Base-by-base conservation (phyloP, 2,113 vertebrate species). In the Dinomys branickii region DNA sequence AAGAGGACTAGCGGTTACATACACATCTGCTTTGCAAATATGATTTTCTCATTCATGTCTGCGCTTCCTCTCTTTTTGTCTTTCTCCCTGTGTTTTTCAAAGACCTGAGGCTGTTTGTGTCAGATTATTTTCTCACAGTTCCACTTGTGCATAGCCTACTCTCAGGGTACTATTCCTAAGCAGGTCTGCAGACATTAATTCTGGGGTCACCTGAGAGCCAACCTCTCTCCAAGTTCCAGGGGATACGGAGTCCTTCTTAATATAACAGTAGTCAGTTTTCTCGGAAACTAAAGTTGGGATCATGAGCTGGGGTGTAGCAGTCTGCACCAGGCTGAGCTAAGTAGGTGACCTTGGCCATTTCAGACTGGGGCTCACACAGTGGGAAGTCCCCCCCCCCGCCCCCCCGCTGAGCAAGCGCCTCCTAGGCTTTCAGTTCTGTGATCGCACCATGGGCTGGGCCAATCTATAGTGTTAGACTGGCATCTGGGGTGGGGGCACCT, bases 381-480 rank as follows among this genome's bases (percentile, higher is more conserved):
- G 9, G 33, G 33, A 73, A 20, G 71, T 22, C 7, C n/a, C n/a
- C n/a, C n/a, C n/a, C n/a, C 12, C 54, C 2, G 3, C 52, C 12
- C 54, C 2, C 12, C 54, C 2, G 3, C 52, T 59, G 26, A 35
- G 26, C 47, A 44, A 9, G 41, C n/a, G 11, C 24, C 73, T 73
- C 13, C 30, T 41, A 69, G 8, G 50, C 17, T 59, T 13, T 30
- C 38, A 67, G 1, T 33, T 28, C 20, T 9, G 14, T 47, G 69
- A 26, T 44, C 52, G 19, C 0, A 6, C 54, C 24, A 1, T 33
- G 41, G 20, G 28, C 20, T n/a, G 14, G 2, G 2, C 1, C 41
- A 50, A 56, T 11, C 54, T 54, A 16, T 69, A 69, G 67, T n/a
- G 35, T n/a, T 19, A 0, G 35, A 38, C 71, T 73, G 35, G 38